These are phyloP conservation scores for Pagrus major DNA, from an alignment of 2,113 vertebrate species.

Conservation along the genomic window DNA sequence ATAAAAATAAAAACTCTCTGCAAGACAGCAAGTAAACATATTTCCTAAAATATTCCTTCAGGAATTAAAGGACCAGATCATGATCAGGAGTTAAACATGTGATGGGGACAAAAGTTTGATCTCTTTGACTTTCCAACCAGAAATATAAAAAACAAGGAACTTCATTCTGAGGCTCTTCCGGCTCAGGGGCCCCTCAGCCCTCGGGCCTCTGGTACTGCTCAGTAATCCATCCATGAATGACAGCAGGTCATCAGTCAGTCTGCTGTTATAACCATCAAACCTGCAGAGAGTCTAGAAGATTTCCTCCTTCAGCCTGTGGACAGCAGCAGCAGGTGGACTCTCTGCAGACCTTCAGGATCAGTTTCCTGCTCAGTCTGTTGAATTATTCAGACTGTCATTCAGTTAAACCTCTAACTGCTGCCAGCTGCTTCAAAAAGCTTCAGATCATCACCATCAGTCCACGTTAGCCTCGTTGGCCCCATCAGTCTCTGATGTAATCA, in stretches of 20 bases:
- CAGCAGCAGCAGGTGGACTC: conserved; percentile 38
- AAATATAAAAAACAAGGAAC: background rate
- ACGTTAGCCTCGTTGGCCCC: conserved; percentile 41
- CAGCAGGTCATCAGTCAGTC: conserved; percentile 2
- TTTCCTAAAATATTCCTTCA: background rate
- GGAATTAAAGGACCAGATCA: background rate
- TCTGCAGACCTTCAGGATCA: conserved; percentile 25
- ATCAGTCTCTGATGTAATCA: conserved; percentile 52
- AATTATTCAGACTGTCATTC: conserved; percentile 57
- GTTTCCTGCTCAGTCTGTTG: conserved; percentile 1
- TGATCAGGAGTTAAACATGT: background rate
- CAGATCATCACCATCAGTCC: conserved; percentile 54
- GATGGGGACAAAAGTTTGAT: background rate
- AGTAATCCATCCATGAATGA: conserved; percentile 4
- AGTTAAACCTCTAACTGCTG: conserved; percentile 42
- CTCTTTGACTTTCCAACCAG: background rate
- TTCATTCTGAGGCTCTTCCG: background rate
- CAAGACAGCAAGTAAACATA: too few relatives aligned
- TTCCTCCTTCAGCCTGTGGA: background rate
- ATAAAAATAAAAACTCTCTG: too few relatives aligned
- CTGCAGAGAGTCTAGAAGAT: conserved; percentile 7
- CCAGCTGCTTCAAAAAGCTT: conserved; percentile 54
- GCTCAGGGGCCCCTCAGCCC: background rate
- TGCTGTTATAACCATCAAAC: conserved; percentile 15
- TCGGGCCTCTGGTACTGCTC: background rate